Conservation (phyloP, 2,888 invertebrate species). For the Lepidochitona cinerea region DNA sequence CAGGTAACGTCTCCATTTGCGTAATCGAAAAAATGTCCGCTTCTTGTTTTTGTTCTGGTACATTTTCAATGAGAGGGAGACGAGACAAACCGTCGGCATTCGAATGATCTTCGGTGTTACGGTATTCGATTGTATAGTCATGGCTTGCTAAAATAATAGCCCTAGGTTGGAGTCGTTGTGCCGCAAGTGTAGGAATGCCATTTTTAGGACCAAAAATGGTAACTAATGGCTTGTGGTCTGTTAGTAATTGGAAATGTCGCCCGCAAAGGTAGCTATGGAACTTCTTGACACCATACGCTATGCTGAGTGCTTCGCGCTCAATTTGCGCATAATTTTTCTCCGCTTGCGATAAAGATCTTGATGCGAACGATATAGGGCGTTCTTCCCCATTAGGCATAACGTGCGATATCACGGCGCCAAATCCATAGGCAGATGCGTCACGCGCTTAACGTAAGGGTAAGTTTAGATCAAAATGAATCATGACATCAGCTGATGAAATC, state of each 20-base stretch:
- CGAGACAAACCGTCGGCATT: constrained; percentile 10
- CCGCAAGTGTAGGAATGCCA: neutral
- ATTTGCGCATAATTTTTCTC: constrained; percentile 59
- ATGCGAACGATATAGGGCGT: constrained; percentile 21
- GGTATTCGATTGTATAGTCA: constrained; percentile 4
- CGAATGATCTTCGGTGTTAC: neutral
- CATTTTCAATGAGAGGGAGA: neutral
- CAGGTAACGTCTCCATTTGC: neutral
- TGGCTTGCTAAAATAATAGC: neutral
- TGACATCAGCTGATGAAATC: no score
- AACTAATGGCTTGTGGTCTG: constrained; percentile 40
- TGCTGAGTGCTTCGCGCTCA: constrained; percentile 65
- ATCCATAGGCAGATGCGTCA: constrained; percentile 19
- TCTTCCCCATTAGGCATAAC: constrained; percentile 1
- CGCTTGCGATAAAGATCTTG: constrained; percentile 25
- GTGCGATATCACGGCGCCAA: constrained; percentile 17
- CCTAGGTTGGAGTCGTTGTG: constrained; percentile 28
- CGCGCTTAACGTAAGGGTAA: neutral
- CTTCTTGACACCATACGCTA: constrained; percentile 17
- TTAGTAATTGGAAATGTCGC: constrained; percentile 42
- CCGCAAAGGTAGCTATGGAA: constrained; percentile 49
- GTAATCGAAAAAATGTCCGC: constrained; percentile 7
- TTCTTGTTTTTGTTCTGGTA: neutral
- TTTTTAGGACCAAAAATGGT: constrained; percentile 9
- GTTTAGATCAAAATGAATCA: constrained; percentile 8